A percentile compares a stretch with the other conserved stretches of the same genome.
Conservation (phyloP, 2,797 vertebrate genomes). For the Myotis daubentonii region DNA sequence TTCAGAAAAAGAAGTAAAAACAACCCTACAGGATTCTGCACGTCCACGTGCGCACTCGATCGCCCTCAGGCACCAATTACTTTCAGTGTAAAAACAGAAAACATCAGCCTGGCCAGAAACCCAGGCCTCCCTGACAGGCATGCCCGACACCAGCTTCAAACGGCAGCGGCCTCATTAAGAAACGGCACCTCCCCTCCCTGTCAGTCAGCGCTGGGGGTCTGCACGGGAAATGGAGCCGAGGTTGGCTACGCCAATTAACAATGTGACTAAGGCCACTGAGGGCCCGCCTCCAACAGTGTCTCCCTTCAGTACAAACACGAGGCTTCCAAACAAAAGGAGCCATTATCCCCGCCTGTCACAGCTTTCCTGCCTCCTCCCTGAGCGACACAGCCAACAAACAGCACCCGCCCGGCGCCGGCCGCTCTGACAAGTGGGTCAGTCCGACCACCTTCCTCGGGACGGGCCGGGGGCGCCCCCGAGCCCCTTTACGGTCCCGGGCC, state of each 20-base stretch:
- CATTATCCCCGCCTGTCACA: neutral
- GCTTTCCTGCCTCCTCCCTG: neutral
- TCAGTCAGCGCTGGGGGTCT: neutral
- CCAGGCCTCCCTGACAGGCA: no score
- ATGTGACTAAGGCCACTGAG: neutral
- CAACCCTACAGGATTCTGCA: neutral
- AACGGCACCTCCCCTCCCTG: neutral
- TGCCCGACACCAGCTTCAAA: conserved; percentile 33
- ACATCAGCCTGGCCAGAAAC: conserved; percentile 14
- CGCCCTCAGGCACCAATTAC: conserved; percentile 55
- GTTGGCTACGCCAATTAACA: neutral
- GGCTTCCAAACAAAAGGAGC: neutral
- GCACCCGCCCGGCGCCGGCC: neutral
- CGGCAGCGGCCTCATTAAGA: conserved; percentile 34
- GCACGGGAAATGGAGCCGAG: neutral
- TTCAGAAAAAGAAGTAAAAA: neutral
- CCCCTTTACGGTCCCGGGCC: neutral
- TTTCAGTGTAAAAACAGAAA: conserved; percentile 44
- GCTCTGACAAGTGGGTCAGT: conserved; percentile 16
- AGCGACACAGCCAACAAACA: conserved; percentile 40
- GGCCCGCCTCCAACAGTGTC: neutral
- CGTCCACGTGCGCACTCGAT: neutral
- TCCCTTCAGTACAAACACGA: neutral
- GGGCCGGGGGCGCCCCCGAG: neutral
- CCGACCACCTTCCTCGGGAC: neutral